A percentile compares a stretch with the other conserved stretches of the same genome.
Evolutionary conservation across 2,888 invertebrate genomes (phyloP).

Genomic region (Branchipolynoe longqiensis): DNA sequence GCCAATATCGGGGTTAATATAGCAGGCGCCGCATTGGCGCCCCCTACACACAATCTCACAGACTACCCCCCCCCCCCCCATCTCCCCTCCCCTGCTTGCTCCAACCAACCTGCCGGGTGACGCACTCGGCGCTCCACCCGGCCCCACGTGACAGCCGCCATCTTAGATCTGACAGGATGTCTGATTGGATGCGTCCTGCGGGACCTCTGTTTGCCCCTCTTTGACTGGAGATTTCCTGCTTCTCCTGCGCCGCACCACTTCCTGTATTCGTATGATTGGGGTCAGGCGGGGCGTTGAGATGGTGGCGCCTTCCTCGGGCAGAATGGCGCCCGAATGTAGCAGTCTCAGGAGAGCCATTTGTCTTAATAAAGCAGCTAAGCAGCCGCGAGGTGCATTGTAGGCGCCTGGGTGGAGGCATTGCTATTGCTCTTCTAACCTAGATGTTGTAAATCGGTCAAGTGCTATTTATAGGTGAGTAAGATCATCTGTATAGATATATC

Average conservation of each 20-base stretch:
- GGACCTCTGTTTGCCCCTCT: conserved; percentile 39
- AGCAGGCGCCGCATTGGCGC: background rate
- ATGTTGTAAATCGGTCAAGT: too few species aligned
- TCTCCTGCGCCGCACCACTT: too few species aligned
- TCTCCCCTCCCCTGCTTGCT: too few species aligned
- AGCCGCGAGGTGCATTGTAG: too few species aligned
- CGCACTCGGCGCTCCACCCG: background rate
- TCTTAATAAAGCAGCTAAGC: too few species aligned
- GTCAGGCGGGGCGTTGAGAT: background rate
- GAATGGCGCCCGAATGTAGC: too few species aligned
- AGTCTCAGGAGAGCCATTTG: too few species aligned
- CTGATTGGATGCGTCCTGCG: conserved; percentile 46
- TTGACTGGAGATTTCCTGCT: conserved; percentile 50
- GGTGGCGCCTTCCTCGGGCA: too few species aligned
- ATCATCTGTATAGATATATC: too few species aligned
- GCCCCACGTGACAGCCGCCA: conserved; percentile 47
- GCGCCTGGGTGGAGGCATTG: too few species aligned
- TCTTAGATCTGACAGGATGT: conserved; percentile 50
- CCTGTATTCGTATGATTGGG: conserved; percentile 37
- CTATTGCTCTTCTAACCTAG: too few species aligned
- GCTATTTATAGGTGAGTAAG: too few species aligned
- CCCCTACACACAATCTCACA: background rate
- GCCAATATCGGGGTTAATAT: conserved; percentile 24
- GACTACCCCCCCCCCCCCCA: background rate
- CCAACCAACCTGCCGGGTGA: background rate